Evolutionary conservation across 2,797 vertebrate genomes (phyloP).

Genomic region (Propithecus perrieri): DNA sequence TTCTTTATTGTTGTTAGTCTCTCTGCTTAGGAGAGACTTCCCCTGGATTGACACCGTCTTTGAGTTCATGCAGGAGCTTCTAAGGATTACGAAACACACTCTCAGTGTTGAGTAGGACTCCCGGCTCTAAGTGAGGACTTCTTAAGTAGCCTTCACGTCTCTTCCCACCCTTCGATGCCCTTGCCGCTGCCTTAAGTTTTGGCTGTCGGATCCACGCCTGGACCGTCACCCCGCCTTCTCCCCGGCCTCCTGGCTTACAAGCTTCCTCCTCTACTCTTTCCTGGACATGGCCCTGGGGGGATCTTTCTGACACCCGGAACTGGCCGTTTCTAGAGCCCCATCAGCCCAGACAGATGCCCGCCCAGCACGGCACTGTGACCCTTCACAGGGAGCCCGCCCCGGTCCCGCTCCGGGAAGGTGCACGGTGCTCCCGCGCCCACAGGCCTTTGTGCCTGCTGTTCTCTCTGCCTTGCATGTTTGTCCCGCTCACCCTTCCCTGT

Average conservation of each 20-base stretch:
- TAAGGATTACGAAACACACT: neutral
- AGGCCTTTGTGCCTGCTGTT: neutral
- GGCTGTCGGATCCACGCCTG: neutral
- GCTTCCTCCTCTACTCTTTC: neutral
- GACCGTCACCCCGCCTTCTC: neutral
- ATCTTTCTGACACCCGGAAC: neutral
- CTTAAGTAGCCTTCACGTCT: neutral
- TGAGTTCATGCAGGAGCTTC: neutral
- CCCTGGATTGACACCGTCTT: neutral
- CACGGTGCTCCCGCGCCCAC: fast-evolving
- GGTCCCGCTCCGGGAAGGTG: neutral
- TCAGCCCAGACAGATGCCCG: neutral
- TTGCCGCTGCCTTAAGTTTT: neutral
- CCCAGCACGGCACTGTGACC: no score
- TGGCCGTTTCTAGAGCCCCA: neutral
- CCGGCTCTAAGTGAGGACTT: neutral
- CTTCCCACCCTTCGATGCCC: neutral
- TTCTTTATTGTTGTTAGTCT: neutral
- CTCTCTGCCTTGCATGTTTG: fast-evolving
- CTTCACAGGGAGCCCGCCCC: fast-evolving
- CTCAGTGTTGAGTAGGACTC: neutral
- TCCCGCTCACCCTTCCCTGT: neutral
- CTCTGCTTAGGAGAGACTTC: neutral
- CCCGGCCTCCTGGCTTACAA: neutral
- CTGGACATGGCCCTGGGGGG: neutral